Evolutionary conservation across 2,797 vertebrate species (phyloP).

Genomic region (Myotis myotis): DNA sequence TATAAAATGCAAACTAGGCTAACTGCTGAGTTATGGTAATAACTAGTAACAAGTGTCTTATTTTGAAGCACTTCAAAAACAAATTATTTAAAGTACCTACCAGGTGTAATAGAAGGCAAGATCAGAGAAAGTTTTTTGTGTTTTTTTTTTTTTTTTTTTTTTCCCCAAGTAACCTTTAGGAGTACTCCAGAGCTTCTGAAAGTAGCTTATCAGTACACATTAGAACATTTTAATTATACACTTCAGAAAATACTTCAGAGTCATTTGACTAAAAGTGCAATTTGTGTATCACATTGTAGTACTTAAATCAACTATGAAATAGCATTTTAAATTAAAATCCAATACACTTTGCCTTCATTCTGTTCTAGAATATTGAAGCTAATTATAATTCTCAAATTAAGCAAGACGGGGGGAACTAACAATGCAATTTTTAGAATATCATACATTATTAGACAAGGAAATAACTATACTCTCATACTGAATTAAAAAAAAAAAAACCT

Average conservation of each 20-base stretch:
- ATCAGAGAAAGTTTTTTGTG: slow-evolving; percentile 16
- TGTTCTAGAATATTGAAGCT: slow-evolving; percentile 58
- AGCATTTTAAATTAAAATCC: slow-evolving; percentile 68
- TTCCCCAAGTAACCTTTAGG: slow-evolving; percentile 59
- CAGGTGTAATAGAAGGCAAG: slow-evolving; percentile 51
- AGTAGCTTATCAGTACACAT: slow-evolving; percentile 66
- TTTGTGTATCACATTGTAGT: slow-evolving; percentile 62
- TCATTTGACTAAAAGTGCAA: slow-evolving; percentile 45
- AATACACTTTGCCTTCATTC: slow-evolving; percentile 49
- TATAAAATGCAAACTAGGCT: slow-evolving; percentile 45
- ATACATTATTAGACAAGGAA: neutral
- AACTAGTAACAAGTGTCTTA: slow-evolving; percentile 44
- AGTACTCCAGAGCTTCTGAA: slow-evolving; percentile 41
- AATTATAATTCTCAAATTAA: slow-evolving; percentile 52
- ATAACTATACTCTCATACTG: neutral
- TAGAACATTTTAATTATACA: slow-evolving; percentile 75
- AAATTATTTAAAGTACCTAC: slow-evolving; percentile 61
- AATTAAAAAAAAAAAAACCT: neutral
- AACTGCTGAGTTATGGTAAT: slow-evolving; percentile 38
- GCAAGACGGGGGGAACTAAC: neutral
- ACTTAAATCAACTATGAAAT: slow-evolving; percentile 66
- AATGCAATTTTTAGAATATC: slow-evolving; percentile 56
- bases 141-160: slow-evolving; percentile 54
- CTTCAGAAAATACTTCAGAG: slow-evolving; percentile 71
- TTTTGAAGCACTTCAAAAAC: slow-evolving; percentile 35